Base-by-base conservation (phyloP, 2,888 invertebrate species). In the Euproctis similis region DNA sequence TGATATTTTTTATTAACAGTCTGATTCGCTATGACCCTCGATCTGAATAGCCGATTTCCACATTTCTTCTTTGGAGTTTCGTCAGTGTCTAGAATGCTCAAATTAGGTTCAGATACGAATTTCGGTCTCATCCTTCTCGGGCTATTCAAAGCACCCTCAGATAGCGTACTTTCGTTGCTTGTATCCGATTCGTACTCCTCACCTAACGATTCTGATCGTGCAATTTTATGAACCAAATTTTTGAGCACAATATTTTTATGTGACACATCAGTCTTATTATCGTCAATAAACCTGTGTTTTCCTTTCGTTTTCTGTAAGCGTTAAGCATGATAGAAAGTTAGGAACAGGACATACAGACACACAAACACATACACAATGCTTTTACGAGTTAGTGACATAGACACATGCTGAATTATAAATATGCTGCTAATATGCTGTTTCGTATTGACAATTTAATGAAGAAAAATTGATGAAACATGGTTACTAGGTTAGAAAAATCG, bases 31-130 rank as follows among this genome's bases (percentile, higher is more conserved):
- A 73, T 34, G 1, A 76, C 49, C 51, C 82, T 85, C 0, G 85
- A 76, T 9, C 82, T 67, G 48, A 84, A 85, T 28, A 85, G 42
- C 42, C 84, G 54, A 2, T 71, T 64, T 0, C 59, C 61, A 2
- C 75, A 77, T 41, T 81, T 84, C 24, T 76, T 80, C 36, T 82
- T 85, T 0, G 84, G 84, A 2, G 85, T 84, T 39, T 75, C 80
- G 2, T 74, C 78, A 0, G 55, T 23, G 19, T 80, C 84, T 20
- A 85, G 20, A 7, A 63, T 54, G 34, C 82, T 85, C 12, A 85
- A 45, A 42, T 85, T 85, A 0, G 85, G 85, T 42, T 85, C 85
- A 0, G 85, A 85, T 0, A 77, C 82, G 46, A 85, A 85, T 46
- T 84, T 85, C 0, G 85, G 85, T 31, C 85, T 85, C 2, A 56